Base-by-base conservation (phyloP, 2,797 vertebrate species). In the Psittacula echo region DNA sequence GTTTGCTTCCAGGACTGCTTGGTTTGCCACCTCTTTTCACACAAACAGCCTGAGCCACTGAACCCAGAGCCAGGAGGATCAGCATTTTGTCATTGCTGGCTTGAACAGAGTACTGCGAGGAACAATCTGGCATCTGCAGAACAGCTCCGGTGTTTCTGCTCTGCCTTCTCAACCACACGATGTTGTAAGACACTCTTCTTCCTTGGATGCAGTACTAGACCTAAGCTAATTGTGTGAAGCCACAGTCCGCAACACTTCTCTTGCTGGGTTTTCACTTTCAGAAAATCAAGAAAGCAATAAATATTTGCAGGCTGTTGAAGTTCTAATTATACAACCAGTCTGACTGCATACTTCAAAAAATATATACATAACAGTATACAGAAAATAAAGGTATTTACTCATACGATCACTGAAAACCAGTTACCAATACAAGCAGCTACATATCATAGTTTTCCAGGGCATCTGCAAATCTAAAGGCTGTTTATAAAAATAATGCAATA, bases 51-150 rank as follows among this genome's bases (percentile, higher is more conserved):
- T 70, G 64, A 73, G 80, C 24, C 53, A 74, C 51, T 6, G 21
- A 74, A 86, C 76, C 68, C 51, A 62, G 8, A 87, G 68, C 24
- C 45, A 89, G 66, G 30, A 87, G 48, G 48, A 54, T 45, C 76
- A 47, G 53, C 3, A 60, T 76, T 67, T 8, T 51, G 70, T 78
- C 67, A 54, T 50, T 5, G 66, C 90, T 79, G 93, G 83, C 16
- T 76, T 70, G 60, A 91, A 73, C 83, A 51, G 19, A 48, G 16
- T 16, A 13, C 70, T 70, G 83, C 58, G 87, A 90, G 90, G 50
- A 93, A 93, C n/a, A 50, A 22, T 9, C 88, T 37, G 68, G 83
- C 41, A 93, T 27, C 85, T 73, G 74, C 85, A 90, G 83, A 64
- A 73, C 39, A 48, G 70, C 60, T 82, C 92, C 0, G 0, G n/a